Conservation (phyloP, 2,888 invertebrate genomes). For the Tenthredo distinguenda region DNA sequence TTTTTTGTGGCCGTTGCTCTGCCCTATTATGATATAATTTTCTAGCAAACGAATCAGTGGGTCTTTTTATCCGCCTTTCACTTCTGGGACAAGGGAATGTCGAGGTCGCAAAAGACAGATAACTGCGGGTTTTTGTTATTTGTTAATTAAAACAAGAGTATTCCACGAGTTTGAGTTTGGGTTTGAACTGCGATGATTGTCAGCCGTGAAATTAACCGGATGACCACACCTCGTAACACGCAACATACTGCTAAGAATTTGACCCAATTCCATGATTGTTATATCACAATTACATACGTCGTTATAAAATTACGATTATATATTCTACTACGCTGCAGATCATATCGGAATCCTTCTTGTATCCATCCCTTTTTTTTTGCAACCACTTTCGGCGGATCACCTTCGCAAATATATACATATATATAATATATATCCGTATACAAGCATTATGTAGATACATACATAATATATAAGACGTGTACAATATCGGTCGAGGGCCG, state of each 20-base stretch:
- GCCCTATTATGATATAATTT: not conserved
- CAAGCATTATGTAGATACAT: not conserved
- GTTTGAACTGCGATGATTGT: constrained; percentile 17
- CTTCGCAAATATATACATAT: not conserved
- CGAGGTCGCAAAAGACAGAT: not conserved
- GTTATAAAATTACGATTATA: not conserved
- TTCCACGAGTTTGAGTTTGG: not conserved
- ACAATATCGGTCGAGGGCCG: constrained; percentile 37
- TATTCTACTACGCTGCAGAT: not conserved
- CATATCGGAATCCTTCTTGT: not conserved
- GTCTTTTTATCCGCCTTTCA: constrained; percentile 18
- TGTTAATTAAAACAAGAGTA: constrained; percentile 26
- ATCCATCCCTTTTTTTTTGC: not conserved
- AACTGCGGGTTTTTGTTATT: not conserved
- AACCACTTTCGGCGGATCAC: not conserved
- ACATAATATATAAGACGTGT: not conserved
- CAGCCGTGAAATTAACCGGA: constrained; percentile 41
- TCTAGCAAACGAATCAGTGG: not conserved
- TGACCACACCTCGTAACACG: constrained; percentile 49
- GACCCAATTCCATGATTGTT: not conserved
- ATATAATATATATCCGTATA: not conserved
- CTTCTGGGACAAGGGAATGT: not conserved
- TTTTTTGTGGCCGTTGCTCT: not conserved
- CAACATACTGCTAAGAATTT: constrained; percentile 18
- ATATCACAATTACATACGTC: not conserved